Evolutionary conservation across 1,140 invertebrate species (phyloP), one percentile per base, ranked within the genome.

Genomic region (Pseudomyrmex dendroicus): DNA sequence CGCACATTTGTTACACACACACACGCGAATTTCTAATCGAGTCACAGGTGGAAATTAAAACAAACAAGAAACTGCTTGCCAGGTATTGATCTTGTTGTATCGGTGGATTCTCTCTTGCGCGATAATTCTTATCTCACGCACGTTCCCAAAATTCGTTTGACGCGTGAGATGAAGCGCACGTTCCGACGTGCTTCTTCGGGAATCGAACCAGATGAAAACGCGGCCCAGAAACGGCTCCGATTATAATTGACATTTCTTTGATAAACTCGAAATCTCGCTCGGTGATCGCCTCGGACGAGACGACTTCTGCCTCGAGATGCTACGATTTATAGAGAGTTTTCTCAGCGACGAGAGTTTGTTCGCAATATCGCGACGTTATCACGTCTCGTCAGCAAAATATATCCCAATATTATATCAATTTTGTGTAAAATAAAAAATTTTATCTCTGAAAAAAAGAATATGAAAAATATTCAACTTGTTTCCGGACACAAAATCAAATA

Each of bases 61-160:
- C 0, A 8, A n/a, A 35, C n/a, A 35, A 35, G 13, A 46, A 13
- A 12, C 9, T 12, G 46, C 13, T 22, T 10, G 20, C 2, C 15
- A 68, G 48, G 0, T 35, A 48, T 68, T 46, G 10, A 68, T 17
- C 46, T 12, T 46, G 57, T 48, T 68, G 52, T 56, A 35, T 35
- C 35, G n/a, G 44, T 20, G 13, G 9, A 1, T 17, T 46, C 5
- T n/a, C n/a, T n/a, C n/a, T 56, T 46, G 35, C 5, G 5, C 35
- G 50, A 68, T 77, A 56, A 77, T 20, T 67, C 17, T 68, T 77
- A 77, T 77, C 52, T 35, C 35, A 4, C 15, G 46, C 5, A 67
- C 9, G 50, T 77, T 74, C 15, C 20, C 46, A 5, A 10, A 74
- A 50, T 74, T 78, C 64, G 44, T 4, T 44, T 44, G 59, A 64